Evolutionary conservation across 1,140 invertebrate species (phyloP).

Genomic region (Bombus haemorrhoidalis): DNA sequence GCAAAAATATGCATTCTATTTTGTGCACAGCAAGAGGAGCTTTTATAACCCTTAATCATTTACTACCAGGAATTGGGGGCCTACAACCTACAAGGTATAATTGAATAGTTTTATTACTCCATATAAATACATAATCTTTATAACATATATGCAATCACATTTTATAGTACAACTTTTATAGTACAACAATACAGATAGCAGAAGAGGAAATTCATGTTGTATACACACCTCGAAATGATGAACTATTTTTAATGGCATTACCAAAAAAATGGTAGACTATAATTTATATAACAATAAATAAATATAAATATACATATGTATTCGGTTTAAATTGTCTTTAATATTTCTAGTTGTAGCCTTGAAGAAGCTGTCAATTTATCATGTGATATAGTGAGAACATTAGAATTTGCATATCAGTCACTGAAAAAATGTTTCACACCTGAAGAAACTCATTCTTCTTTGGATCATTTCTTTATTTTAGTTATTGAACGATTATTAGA

Average conservation of each 20-base stretch:
- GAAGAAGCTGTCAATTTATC: conserved; percentile 82
- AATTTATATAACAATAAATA: conserved; percentile 68
- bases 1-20: conserved; percentile 81
- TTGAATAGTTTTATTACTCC: conserved; percentile 16
- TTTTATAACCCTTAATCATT: conserved; percentile 87
- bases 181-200: conserved; percentile 83
- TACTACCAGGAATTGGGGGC: conserved; percentile 85
- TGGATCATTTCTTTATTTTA: conserved; percentile 84
- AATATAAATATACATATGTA: conserved; percentile 70
- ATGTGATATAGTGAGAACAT: conserved; percentile 80
- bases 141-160: conserved; percentile 41
- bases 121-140: conserved; percentile 40
- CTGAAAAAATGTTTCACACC: conserved; percentile 82
- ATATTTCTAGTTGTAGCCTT: conserved; percentile 81
- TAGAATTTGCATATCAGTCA: conserved; percentile 83
- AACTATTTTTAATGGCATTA: conserved; percentile 83
- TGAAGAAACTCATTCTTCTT: conserved; percentile 74
- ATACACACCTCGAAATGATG: conserved; percentile 83
- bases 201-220: conserved; percentile 84
- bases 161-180: conserved; percentile 67
- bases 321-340: conserved; percentile 73
- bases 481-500: conserved; percentile 81
- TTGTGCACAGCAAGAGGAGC: conserved; percentile 86
- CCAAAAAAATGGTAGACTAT: conserved; percentile 80
- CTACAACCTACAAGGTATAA: conserved; percentile 81